Evolutionary conservation across 2,797 vertebrate species (phyloP).

Genomic region (Epinephelus awoara): DNA sequence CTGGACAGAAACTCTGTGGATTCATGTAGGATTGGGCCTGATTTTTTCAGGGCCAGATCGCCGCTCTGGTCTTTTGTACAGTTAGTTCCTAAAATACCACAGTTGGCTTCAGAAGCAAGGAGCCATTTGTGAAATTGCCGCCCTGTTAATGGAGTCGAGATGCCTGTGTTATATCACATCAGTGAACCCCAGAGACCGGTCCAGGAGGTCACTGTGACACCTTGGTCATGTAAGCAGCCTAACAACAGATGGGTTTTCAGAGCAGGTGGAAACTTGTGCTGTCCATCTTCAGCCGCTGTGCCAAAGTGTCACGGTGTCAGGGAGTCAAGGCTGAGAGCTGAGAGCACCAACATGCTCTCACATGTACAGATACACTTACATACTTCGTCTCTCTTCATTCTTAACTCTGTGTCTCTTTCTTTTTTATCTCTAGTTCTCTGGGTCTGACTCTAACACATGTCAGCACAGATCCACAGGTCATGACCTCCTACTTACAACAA

Average conservation of each 20-base stretch:
- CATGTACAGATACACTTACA: conserved; percentile 4
- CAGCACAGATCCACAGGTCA: conserved; percentile 51
- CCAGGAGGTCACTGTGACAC: conserved; percentile 54
- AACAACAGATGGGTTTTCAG: conserved; percentile 47
- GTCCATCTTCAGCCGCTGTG: background rate
- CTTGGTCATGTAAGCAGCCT: conserved; percentile 35
- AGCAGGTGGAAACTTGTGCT: conserved; percentile 59
- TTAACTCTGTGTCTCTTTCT: conserved; percentile 18
- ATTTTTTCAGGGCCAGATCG: no score
- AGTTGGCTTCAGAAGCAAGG: background rate
- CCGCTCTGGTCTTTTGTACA: background rate
- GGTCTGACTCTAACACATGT: conserved; percentile 14
- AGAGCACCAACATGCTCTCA: background rate
- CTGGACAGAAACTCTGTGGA: no score
- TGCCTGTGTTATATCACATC: conserved; percentile 46
- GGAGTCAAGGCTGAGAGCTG: background rate
- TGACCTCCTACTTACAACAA: conserved; percentile 47
- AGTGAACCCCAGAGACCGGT: conserved; percentile 34
- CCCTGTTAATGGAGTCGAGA: conserved; percentile 39
- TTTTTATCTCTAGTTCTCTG: conserved; percentile 24
- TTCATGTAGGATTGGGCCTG: no score
- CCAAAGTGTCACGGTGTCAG: conserved; percentile 33
- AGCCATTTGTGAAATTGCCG: conserved; percentile 22
- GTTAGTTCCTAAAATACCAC: conserved; percentile 29
- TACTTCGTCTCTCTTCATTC: conserved; percentile 9